Evolutionary conservation across 2,888 invertebrate species (phyloP), one percentile per base, ranked within the genome.

Genomic region (Creontiades dilutus): DNA sequence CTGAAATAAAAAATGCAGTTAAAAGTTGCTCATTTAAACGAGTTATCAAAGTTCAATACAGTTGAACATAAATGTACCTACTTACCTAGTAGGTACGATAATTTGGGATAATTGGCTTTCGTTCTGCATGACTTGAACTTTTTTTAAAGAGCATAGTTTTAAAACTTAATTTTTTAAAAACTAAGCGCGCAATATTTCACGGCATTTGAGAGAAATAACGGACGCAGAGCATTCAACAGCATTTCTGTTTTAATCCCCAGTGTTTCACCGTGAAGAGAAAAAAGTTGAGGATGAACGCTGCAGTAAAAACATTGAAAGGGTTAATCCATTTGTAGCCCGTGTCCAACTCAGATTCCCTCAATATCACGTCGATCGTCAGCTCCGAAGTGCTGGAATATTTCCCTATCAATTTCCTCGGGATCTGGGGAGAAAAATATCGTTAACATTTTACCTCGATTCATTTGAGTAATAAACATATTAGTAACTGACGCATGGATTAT

Each of bases 301-400:
- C 88, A 12, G 88, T 88, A 88, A 88, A 88, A 78, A 88, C 19
- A 78, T 88, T 88, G 88, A 88, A 88, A 19, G 88, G 78, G 55
- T 46, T 88, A 23, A 88, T 14, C 88, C 88, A 88, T 12, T 19
- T n/a, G 76, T 46, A 37, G 19, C 19, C 76, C 5, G 55, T 52
- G 52, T 23, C 16, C 3, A 19, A 3, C 14, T 61, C 55, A 5
- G 13, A 19, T 5, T 78, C 37, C 28, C 1, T 28, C 16, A 78
- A 16, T 3, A 61, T 47, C 0, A 86, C 86, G 37, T 47, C 14
- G 14, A 86, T 23, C 47, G 46, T 47, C 46, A 78, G 80, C 48
- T 88, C 78, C n/a, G 23, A 12, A 3, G 52, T 12, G 27, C 23
- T 27, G 9, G 55, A 23, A 78, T 88, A 88, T 46, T 88, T 88